These are phyloP conservation scores for Aldabrachelys gigantea DNA, from an alignment of 2,113 vertebrate species.

Conservation along the genomic window DNA sequence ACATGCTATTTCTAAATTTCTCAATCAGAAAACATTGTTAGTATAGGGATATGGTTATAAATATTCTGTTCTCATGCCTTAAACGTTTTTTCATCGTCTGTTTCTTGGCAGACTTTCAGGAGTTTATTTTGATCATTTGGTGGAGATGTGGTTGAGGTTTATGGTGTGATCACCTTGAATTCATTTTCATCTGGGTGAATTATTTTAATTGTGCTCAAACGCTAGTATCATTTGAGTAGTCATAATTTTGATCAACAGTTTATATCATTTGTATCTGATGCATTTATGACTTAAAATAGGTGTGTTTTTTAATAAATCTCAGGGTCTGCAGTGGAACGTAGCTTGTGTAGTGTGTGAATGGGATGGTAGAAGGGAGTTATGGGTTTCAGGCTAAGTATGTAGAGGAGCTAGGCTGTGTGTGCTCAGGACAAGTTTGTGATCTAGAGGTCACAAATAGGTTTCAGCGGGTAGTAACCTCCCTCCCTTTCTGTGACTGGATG, in stretches of 20 bases:
- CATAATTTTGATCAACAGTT: not conserved
- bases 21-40: not conserved
- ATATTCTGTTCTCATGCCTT: not conserved
- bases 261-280: not conserved
- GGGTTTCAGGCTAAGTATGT: not conserved
- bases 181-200: not conserved
- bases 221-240: not conserved
- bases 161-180: not conserved
- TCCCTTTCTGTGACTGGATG: not conserved
- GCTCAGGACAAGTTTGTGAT: not conserved
- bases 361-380: not conserved
- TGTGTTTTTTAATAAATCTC: not conserved
- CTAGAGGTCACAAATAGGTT: not conserved
- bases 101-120: not conserved
- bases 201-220: constrained; percentile 23
- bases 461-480: not conserved
- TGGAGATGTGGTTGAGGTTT: not conserved
- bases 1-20: not conserved
- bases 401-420: not conserved
- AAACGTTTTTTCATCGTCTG: not conserved
- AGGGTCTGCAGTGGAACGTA: not conserved
- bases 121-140: not conserved
- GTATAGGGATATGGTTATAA: not conserved
- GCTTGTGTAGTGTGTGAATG: not conserved
- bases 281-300: not conserved